Evolutionary conservation across 2,888 invertebrate genomes (phyloP), one percentile per base, ranked within the genome.

Genomic region (Phyllotreta striolata): DNA sequence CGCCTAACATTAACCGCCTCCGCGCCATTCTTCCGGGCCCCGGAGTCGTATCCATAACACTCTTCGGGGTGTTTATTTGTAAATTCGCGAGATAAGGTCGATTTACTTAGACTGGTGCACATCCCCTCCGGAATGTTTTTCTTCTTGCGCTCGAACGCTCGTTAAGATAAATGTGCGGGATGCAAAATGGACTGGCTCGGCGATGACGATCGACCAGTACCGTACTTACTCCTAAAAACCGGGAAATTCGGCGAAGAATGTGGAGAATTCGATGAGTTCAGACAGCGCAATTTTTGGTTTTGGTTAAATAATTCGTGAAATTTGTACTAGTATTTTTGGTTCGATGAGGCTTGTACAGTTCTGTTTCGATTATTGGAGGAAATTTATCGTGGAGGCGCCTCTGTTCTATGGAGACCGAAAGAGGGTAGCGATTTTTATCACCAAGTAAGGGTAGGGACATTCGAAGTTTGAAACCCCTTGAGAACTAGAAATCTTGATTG

Each of bases 41-140:
- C 59, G 47, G 24, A 49, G 51, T 37, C 37, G 44, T 47, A 35
- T 39, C 37, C 58, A 54, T 44, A 65, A 62, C 62, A 57, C 65
- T 61, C 55, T 58, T 54, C 62, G 57, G 66, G 68, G 71, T 73
- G 73, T 74, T 74, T 72, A 73, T 74, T 72, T 72, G 71, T 70
- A 71, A 73, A 72, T 71, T 65, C 64, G 70, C 66, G 67, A 68
- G 74, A 74, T 73, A 72, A 73, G 69, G 64, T 64, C 71, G 70
- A 67, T 71, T 70, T 67, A 68, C 70, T 70, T 65, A 67, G 67
- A 69, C 67, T 66, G 57, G n/a, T 38, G 60, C 66, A 65, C 66
- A 65, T 57, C 70, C 69, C 64, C 70, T 63, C 56, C 46, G 63
- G 67, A 66, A 67, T 66, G 70, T 72, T 73, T 70, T 70, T 70